Conservation (phyloP, 2,888 invertebrate species). For the Drosophila affinis region DNA sequence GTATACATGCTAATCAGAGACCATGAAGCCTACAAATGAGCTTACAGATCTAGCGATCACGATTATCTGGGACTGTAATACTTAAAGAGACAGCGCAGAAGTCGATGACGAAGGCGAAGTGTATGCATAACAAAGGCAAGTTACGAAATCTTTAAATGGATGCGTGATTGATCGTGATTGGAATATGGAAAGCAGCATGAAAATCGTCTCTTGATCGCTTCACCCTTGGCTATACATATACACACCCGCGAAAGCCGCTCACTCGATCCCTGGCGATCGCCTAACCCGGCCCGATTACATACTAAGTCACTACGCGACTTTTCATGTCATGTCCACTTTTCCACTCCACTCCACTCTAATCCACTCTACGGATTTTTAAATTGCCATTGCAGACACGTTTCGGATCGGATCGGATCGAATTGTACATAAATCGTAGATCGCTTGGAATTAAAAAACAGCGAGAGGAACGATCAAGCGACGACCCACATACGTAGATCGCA, state of each 20-base stretch:
- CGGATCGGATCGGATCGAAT: too few relatives aligned
- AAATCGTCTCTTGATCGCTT: conserved; percentile 40
- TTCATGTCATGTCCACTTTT: conserved; percentile 32
- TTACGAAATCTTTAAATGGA: conserved; percentile 59
- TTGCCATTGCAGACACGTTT: conserved; percentile 57
- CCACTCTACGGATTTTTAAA: neutral
- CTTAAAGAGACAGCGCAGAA: conserved; percentile 1
- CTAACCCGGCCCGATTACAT: conserved; percentile 68
- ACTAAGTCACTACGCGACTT: conserved; percentile 44
- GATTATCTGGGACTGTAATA: conserved; percentile 17
- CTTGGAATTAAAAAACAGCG: conserved; percentile 17
- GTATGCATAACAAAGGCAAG: conserved; percentile 45
- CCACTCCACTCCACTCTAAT: neutral
- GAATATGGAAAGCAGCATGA: conserved; percentile 52
- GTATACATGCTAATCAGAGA: conserved; percentile 2
- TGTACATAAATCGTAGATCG: neutral
- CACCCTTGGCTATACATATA: conserved; percentile 4
- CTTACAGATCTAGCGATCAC: conserved; percentile 21
- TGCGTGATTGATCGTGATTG: conserved; percentile 52
- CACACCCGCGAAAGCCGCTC: neutral
- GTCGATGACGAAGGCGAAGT: neutral
- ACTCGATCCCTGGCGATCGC: neutral
- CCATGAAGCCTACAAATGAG: conserved; percentile 14
- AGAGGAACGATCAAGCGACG: conserved; percentile 8
- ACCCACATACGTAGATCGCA: neutral